Base-by-base conservation (phyloP, 2,888 invertebrate genomes). In the Apodemia hepburni region DNA sequence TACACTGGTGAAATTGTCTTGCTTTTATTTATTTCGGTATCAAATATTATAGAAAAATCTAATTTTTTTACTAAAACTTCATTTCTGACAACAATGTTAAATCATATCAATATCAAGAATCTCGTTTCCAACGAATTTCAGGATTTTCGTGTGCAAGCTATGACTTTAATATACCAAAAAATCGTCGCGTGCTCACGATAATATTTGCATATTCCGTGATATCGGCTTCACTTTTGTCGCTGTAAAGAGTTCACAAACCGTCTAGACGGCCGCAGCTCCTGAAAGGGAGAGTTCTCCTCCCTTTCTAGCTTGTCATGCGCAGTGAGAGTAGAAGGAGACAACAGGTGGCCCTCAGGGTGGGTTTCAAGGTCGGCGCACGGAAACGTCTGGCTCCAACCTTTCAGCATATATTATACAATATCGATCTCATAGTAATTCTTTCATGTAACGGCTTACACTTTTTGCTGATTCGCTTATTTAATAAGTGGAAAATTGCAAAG, bases 211-310 rank as follows among this genome's bases (percentile, higher is more conserved):
- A 35, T 45, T 45, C 47, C 45, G 60, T 45, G 45, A 29, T 47
- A 22, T 45, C 42, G 15, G 42, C 42, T 60, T n/a, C 60, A 60
- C 45, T 42, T 45, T 27, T 29, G 38, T 60, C 64, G 67, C 82
- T 76, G 82, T 87, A 84, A 86, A 87, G 84, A 88, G 89, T 88
- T 89, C 90, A 88, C 79, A 79, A 75, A 78, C 78, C 80, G 90
- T 91, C 90, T 90, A 91, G 90, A 91, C 90, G 79, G 73, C 54
- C 87, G 90, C 90, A 89, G 89, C 45, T 45, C 88, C 90, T 82
- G 85, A 82, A 82, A 85, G 78, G 77, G 82, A 78, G 70, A 71
- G 69, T 64, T 75, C 72, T 69, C 84, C 85, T 75, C 79, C 66
- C 76, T 85, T 81, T 82, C 74, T 74, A 82, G 80, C 77, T 81